Evolutionary conservation across 2,113 vertebrate species (phyloP), one percentile per base, ranked within the genome.

Genomic region (Smithornis capensis): DNA sequence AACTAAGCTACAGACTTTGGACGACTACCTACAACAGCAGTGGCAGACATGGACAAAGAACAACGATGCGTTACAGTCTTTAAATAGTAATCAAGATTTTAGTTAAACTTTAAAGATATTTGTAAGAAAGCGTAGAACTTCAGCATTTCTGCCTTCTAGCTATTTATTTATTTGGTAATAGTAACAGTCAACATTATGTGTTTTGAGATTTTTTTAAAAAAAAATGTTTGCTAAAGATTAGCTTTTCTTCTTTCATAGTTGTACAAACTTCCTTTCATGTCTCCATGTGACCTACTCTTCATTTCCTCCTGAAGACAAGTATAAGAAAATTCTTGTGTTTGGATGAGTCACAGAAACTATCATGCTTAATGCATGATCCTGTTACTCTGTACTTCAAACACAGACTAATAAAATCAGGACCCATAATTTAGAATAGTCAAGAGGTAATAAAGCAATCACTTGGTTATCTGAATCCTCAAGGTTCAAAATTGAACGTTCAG

Each of bases 51-150:
- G 19, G 35, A 86, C 42, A 90, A 85, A 80, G 92, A 93, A 92
- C 79, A 92, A 33, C n/a, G 24, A 94, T 69, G 76, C 2, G 4
- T 80, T 64, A 83, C 33, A 83, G 64, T 33, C n/a, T 82, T 82
- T 82, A 84, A 82, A 90, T 0, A 50, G 68, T 47, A 92, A 93
- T 90, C 60, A 71, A 86, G 71, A 67, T 42, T 73, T 88, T 24
- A 83, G 92, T 93, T 92, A 94, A 96, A 83, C 56, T 93, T 95
- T 92, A 96, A 90, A 86, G 56, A 83, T 12, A 57, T 49, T 74
- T 12, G 4, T 28, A 87, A 87, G 35, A 78, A 92, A 79, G 67
- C 12, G 15, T 47, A 29, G 31, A 79, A 81, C 14, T 52, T 69
- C 7, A 47, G n/a, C 22, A 49, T 40, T 91, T 91, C 56, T 84